Conservation (phyloP, 2,888 invertebrate genomes). For the Dione vanillae region DNA sequence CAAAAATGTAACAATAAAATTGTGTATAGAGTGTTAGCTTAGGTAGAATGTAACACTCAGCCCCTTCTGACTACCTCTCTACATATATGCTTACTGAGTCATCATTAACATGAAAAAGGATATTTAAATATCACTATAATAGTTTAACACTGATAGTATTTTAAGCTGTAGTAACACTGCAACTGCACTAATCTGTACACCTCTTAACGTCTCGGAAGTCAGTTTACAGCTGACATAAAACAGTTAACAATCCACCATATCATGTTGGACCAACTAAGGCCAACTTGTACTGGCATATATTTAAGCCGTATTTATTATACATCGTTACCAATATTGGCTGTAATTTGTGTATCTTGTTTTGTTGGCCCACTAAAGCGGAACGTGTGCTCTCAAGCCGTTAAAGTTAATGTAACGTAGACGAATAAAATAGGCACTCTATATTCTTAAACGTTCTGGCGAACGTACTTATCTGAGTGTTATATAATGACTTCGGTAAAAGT, state of each 20-base stretch:
- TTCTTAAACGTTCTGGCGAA: conserved; percentile 29
- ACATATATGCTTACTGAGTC: background rate
- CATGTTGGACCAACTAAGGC: background rate
- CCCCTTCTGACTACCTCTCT: too few relatives aligned
- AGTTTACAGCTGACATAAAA: conserved; percentile 45
- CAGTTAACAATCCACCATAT: conserved; percentile 32
- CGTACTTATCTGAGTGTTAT: conserved; percentile 19
- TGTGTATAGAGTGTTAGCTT: too few relatives aligned
- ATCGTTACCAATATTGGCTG: conserved; percentile 7
- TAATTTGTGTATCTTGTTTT: conserved; percentile 16
- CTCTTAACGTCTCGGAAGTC: conserved; percentile 41
- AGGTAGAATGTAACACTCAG: too few relatives aligned
- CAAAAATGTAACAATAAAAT: too few relatives aligned
- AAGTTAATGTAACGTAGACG: conserved; percentile 39
- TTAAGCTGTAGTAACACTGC: conserved; percentile 20
- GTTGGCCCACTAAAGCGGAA: conserved; percentile 17
- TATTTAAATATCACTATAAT: background rate
- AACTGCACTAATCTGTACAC: conserved; percentile 41
- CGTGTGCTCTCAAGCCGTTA: conserved; percentile 36
- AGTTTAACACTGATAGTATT: background rate
- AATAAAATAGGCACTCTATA: conserved; percentile 39
- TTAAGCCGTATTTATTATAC: background rate
- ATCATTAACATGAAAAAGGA: background rate
- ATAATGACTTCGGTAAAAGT: conserved; percentile 27
- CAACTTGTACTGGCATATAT: conserved; percentile 1